These are phyloP conservation scores for Leptinotarsa rubiginosa DNA, from an alignment of 2,888 invertebrate species.

Conservation along the genomic window DNA sequence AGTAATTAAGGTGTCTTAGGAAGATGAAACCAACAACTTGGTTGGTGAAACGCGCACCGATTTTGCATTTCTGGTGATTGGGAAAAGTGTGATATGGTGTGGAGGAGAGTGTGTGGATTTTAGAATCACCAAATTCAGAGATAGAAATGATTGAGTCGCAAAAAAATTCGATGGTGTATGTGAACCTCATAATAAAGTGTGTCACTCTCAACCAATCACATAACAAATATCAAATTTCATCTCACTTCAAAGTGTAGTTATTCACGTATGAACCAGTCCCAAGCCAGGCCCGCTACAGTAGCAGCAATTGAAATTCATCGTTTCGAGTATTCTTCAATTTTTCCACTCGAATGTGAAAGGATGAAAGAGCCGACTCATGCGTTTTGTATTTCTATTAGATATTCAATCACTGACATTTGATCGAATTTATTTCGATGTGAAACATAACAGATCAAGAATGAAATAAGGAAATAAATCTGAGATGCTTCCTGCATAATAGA, in stretches of 20 bases:
- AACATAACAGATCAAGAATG: neutral
- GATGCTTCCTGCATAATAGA: neutral
- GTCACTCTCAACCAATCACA: too few species aligned
- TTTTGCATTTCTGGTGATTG: too few species aligned
- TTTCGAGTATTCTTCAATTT: neutral
- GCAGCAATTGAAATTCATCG: neutral
- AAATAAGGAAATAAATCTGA: neutral
- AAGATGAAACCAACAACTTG: too few species aligned
- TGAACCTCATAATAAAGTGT: too few species aligned
- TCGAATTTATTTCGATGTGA: neutral
- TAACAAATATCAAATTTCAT: too few species aligned
- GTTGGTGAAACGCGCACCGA: too few species aligned
- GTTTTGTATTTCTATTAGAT: neutral
- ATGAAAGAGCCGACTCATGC: neutral
- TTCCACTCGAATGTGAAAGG: neutral
- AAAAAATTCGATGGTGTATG: too few species aligned
- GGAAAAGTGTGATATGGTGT: too few species aligned
- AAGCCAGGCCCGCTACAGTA: neutral
- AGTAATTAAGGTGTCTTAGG: too few species aligned
- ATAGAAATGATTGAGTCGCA: too few species aligned
- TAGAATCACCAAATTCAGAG: too few species aligned
- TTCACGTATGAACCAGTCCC: neutral
- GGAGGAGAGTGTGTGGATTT: too few species aligned
- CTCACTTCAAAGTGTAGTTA: neutral
- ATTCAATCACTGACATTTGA: neutral